Percentiles rank a stretch among this genome's conserved stretches.
These are phyloP conservation scores for Plagodis pulveraria DNA, from an alignment of 2,888 invertebrate genomes.

Conservation along the genomic window DNA sequence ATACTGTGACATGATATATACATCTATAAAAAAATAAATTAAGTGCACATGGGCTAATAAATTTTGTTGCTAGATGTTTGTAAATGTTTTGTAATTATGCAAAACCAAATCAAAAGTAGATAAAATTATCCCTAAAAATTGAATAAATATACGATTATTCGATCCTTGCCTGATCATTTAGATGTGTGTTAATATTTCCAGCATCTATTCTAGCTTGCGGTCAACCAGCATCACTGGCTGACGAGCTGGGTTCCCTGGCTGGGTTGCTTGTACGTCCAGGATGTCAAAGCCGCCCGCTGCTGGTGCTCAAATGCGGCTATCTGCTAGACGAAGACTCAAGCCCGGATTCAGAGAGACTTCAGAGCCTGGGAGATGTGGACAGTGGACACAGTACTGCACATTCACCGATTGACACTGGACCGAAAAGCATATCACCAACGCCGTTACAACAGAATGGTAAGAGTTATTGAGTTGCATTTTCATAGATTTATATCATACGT, in stretches of 20 bases:
- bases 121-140: not conserved
- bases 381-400: slow-evolving; percentile 97
- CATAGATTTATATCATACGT: not conserved
- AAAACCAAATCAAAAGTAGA: not conserved
- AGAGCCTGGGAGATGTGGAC: slow-evolving; percentile 90
- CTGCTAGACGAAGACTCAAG: slow-evolving; percentile 92
- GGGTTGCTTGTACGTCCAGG: slow-evolving; percentile 68
- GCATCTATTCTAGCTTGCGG: slow-evolving; percentile 87
- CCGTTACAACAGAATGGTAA: slow-evolving; percentile 82
- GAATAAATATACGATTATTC: not conserved
- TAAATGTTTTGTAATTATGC: too few species aligned
- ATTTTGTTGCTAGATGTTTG: too few species aligned
- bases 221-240: slow-evolving; percentile 88
- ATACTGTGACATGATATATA: too few species aligned
- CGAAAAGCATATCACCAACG: slow-evolving; percentile 93
- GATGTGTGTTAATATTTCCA: slow-evolving; percentile 57
- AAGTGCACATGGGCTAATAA: too few species aligned
- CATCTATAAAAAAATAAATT: too few species aligned
- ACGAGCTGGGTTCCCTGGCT: slow-evolving; percentile 86
- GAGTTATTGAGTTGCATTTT: slow-evolving; percentile 11
- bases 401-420: slow-evolving; percentile 92
- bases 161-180: not conserved
- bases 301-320: slow-evolving; percentile 90
- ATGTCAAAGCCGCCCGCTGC: slow-evolving; percentile 82
- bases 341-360: slow-evolving; percentile 93